Conservation (phyloP, 2,888 invertebrate genomes). For the Mycogona germanica region DNA sequence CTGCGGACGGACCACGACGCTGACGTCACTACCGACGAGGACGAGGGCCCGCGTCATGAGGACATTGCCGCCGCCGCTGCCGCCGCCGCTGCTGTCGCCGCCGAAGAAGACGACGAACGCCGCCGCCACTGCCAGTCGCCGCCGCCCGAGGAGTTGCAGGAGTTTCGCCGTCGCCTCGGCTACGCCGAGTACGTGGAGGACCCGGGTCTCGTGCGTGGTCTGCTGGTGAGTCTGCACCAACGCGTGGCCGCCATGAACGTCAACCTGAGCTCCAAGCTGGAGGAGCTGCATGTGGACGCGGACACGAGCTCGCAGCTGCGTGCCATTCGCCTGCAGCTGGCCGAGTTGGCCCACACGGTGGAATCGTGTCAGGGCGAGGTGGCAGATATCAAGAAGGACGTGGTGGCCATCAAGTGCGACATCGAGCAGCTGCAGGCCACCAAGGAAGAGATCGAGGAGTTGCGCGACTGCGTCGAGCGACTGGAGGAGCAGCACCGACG, state of each 20-base stretch:
- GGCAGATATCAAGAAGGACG: slow-evolving; percentile 70
- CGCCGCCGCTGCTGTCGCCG: background rate
- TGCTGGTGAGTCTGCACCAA: slow-evolving; percentile 52
- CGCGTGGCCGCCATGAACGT: slow-evolving; percentile 97
- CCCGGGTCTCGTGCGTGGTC: slow-evolving; percentile 19
- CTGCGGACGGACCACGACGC: slow-evolving; percentile 15
- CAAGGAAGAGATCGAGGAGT: slow-evolving; percentile 86
- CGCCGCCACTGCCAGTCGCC: too few relatives aligned
- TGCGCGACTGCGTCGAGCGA: slow-evolving; percentile 81
- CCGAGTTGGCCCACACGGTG: slow-evolving; percentile 77
- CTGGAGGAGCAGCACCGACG: slow-evolving; percentile 76
- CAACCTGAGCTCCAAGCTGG: slow-evolving; percentile 87
- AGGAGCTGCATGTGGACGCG: slow-evolving; percentile 58
- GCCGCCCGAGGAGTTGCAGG: slow-evolving; percentile 18
- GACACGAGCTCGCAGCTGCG: slow-evolving; percentile 21
- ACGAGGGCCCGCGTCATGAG: background rate
- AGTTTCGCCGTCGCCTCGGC: slow-evolving; percentile 20
- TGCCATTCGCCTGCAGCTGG: slow-evolving; percentile 70
- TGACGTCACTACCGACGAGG: slow-evolving; percentile 2
- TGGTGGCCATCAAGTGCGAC: slow-evolving; percentile 90
- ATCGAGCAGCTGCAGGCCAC: slow-evolving; percentile 88
- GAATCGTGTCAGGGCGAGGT: slow-evolving; percentile 85
- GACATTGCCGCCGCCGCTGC: background rate
- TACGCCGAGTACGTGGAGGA: slow-evolving; percentile 25
- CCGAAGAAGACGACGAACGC: slow-evolving; percentile 16